Evolutionary conservation across 2,888 invertebrate species (phyloP), one percentile per base, ranked within the genome.

Genomic region (Chorisops tibialis): DNA sequence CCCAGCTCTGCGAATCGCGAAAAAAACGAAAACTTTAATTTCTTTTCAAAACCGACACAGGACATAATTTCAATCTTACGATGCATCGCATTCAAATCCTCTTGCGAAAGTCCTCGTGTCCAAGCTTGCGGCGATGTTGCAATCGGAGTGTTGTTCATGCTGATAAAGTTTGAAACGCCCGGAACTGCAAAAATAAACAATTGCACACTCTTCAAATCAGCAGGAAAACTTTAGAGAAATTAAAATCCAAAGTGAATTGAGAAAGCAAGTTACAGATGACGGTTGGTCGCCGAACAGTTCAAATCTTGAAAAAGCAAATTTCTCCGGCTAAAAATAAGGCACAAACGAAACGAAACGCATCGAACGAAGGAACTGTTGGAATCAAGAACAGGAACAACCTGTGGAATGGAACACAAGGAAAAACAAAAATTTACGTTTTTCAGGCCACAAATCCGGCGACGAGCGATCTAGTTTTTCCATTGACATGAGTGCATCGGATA

Each of bases 401-500:
- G n/a, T n/a, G 30, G n/a, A 24, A 38, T 30, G 30, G 4, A 49
- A 49, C 3, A 22, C 12, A 49, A 11, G 49, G 22, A 14, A 38
- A 18, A 18, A 18, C 19, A 47, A n/a, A 30, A 30, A 80, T 87
- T 86, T 83, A 94, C 95, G 91, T 81, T 92, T 91, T 79, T 96
- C 95, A 21, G 96, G 96, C 96, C 96, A 97, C 71, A 96, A 79
- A 75, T 96, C 95, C 35, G 96, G 96, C 2, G 96, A 96, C n/a
- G 92, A 87, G 69, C 96, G 84, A 78, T 95, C 95, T 70, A 97
- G 80, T 75, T 91, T 93, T 80, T 97, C 96, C 73, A 89, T 82
- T 73, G 94, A 93, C 70, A 93, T 81, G 63, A 96, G 82, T 74
- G 86, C 89, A 73, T 89, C 88, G 75, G 91, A 91, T 14, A 70